phyloP scores from a whole-genome alignment of 2,888 invertebrate genomes.

The Hyalella azteca region DNA sequence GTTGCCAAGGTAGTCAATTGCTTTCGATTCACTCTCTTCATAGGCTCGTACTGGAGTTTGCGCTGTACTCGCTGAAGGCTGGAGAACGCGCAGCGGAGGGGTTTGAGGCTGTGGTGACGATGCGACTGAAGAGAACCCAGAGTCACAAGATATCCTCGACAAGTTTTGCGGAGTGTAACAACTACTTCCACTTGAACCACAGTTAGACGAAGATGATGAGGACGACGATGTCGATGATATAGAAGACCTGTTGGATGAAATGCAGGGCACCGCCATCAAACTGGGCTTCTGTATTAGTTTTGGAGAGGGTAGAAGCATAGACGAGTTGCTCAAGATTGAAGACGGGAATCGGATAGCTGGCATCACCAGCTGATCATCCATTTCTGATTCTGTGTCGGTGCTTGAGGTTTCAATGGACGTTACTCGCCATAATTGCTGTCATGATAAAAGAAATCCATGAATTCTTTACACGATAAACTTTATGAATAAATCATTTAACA shows the following conservation, averaged over 20 bases:
- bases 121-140: slow-evolving; percentile 8
- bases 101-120: background rate
- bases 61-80: background rate
- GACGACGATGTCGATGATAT: slow-evolving; percentile 28
- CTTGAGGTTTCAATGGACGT: slow-evolving; percentile 2
- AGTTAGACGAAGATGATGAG: slow-evolving; percentile 13
- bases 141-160: background rate
- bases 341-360: slow-evolving; percentile 1
- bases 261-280: slow-evolving; percentile 18
- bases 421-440: background rate
- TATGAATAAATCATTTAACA: background rate
- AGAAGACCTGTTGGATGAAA: slow-evolving; percentile 20
- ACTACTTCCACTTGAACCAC: background rate
- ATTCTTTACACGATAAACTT: background rate
- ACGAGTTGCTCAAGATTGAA: background rate
- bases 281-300: slow-evolving; percentile 23
- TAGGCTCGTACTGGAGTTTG: background rate
- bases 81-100: slow-evolving; percentile 21
- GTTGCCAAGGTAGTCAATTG: no score
- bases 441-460: background rate
- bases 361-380: slow-evolving; percentile 3
- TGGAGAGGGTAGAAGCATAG: background rate
- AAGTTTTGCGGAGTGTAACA: background rate
- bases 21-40: background rate
- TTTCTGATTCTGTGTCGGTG: slow-evolving; percentile 30